Evolutionary conservation across 2,113 vertebrate genomes (phyloP).

Genomic region (Emydocephalus ijimae): DNA sequence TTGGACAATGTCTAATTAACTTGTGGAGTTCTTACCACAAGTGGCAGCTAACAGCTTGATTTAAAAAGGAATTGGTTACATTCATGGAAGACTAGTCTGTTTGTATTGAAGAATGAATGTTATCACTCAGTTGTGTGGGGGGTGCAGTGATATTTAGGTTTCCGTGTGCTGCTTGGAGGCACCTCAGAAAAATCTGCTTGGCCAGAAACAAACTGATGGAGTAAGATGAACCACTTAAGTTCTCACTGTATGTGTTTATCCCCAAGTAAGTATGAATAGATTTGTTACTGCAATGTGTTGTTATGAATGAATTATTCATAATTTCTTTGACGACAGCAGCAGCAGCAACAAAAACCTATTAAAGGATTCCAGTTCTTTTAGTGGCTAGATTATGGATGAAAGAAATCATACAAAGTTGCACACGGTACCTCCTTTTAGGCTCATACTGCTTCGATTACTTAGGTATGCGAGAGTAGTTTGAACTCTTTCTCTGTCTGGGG

Average conservation of each 20-base stretch:
- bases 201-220: not conserved
- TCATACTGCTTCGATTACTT: not conserved
- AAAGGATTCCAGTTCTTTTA: not conserved
- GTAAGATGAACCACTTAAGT: not conserved
- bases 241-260: too few relatives aligned
- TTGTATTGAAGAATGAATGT: not conserved
- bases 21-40: not conserved
- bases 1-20: not conserved
- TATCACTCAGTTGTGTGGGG: not conserved
- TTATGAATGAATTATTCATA: not conserved
- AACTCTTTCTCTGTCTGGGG: not conserved
- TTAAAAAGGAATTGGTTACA: not conserved
- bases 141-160: not conserved
- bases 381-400: not conserved
- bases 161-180: not conserved
- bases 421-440: not conserved
- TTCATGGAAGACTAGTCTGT: not conserved
- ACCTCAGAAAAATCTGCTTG: not conserved
- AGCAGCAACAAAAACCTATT: not conserved
- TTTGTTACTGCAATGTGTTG: not conserved
- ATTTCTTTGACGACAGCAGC: not conserved
- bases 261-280: not conserved
- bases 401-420: not conserved
- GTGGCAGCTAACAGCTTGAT: not conserved
- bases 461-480: not conserved